Conservation (phyloP, 2,113 vertebrate species). For the Phyllostomus hastatus region DNA sequence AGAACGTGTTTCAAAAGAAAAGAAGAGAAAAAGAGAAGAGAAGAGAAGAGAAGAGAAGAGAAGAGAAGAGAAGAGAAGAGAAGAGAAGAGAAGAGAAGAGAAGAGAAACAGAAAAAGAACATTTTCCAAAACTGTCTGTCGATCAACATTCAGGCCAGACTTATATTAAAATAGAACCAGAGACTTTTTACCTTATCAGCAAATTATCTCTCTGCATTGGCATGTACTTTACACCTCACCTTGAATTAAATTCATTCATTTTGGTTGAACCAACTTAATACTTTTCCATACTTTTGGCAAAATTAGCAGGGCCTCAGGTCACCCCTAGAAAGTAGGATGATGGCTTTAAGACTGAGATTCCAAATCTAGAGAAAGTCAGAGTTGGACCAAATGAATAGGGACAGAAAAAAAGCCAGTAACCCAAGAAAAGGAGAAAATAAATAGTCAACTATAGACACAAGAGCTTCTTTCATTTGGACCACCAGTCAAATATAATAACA, state of each 20-base stretch:
- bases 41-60: too few species aligned
- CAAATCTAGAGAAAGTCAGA: neutral
- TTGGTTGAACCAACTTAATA: neutral
- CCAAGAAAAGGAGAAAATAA: neutral
- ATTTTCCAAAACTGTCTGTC: too few species aligned
- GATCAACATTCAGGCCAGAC: too few species aligned
- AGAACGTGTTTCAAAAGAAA: neutral
- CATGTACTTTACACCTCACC: neutral
- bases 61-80: too few species aligned
- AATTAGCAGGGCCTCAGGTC: neutral
- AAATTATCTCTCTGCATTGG: neutral
- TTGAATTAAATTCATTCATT: slow-evolving; percentile 33
- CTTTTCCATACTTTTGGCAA: neutral
- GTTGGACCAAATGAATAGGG: neutral
- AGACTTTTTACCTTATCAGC: neutral
- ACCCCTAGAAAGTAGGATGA: neutral
- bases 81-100: neutral
- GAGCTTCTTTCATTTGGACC: neutral
- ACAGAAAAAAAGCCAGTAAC: neutral
- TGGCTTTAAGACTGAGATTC: neutral
- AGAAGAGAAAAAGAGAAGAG: too few species aligned
- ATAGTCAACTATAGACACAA: neutral
- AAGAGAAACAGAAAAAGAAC: too few species aligned
- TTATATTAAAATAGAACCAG: neutral
- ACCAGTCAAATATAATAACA: neutral